Percentiles rank a stretch among this genome's conserved stretches.
Conservation (phyloP, 1,140 invertebrate genomes). For the Leptinotarsa undecemlineata region DNA sequence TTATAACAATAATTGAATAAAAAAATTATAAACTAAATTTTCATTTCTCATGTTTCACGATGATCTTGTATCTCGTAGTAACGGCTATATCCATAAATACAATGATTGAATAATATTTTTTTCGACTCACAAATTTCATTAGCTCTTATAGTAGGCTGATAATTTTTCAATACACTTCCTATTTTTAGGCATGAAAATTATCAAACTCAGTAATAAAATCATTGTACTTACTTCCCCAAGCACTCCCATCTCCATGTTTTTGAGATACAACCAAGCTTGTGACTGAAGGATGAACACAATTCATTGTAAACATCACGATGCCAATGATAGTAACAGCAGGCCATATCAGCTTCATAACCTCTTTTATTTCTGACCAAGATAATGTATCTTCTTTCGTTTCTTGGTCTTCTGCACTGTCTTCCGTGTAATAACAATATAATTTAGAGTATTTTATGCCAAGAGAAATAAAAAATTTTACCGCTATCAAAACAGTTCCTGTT, state of each 20-base stretch:
- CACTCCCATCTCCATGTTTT: not conserved
- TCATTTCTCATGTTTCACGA: too few species aligned
- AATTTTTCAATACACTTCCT: too few species aligned
- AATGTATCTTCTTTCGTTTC: not conserved
- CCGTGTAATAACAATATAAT: not conserved
- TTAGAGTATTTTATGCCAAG: not conserved
- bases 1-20: too few species aligned
- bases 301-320: not conserved
- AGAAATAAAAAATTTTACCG: not conserved
- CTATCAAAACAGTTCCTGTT: not conserved
- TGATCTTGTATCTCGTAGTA: too few species aligned
- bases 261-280: slow-evolving; percentile 5
- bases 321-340: not conserved
- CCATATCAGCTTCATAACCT: not conserved
- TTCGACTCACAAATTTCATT: too few species aligned
- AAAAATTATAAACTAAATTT: too few species aligned
- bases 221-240: not conserved
- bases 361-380: slow-evolving; percentile 4
- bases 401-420: not conserved
- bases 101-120: too few species aligned
- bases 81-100: too few species aligned
- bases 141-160: too few species aligned
- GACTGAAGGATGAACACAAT: not conserved
- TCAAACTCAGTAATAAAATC: too few species aligned
- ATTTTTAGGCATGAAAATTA: too few species aligned